phyloP scores from a whole-genome alignment of 35 echinoderm and acorn worm genomes.

The Holothuria glaberrima region DNA sequence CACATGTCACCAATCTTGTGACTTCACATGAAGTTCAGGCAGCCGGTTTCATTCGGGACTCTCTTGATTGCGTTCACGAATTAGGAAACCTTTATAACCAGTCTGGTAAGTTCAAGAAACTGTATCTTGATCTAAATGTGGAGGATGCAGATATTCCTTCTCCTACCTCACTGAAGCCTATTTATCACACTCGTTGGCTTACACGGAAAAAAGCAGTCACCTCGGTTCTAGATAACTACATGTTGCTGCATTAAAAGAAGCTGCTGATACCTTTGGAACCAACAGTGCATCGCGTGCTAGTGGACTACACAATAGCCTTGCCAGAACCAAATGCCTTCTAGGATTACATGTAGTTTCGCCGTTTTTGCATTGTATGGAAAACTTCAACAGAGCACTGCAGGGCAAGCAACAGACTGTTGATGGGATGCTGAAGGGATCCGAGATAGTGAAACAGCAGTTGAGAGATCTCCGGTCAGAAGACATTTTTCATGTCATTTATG shows the following conservation, averaged over 20 bases:
- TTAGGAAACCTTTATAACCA: not conserved
- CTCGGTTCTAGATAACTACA: not conserved
- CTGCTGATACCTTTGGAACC: not conserved
- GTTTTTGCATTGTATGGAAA: constrained; percentile 13
- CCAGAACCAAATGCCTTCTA: constrained; percentile 12
- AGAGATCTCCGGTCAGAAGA: no score
- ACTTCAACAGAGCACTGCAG: constrained; percentile 36
- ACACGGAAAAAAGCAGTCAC: not conserved
- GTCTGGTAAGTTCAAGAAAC: no score
- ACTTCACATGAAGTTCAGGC: not conserved
- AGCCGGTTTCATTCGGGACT: not conserved
- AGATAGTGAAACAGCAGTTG: no score
- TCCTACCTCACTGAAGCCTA: constrained; percentile 57
- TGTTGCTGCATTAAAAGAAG: not conserved
- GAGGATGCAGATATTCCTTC: no score
- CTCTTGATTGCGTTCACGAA: constrained; percentile 39
- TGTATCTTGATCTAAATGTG: no score
- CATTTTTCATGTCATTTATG: no score
- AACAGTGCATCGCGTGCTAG: not conserved
- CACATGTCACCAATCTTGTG: constrained; percentile 1
- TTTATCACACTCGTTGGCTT: constrained; percentile 16
- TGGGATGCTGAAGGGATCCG: no score
- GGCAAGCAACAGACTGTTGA: constrained; percentile 8
- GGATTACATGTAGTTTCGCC: not conserved
- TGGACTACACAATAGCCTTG: not conserved